Evolutionary conservation across 2,888 invertebrate genomes (phyloP), one percentile per base, ranked within the genome.

Genomic region (Eumacrocentrus americanus): DNA sequence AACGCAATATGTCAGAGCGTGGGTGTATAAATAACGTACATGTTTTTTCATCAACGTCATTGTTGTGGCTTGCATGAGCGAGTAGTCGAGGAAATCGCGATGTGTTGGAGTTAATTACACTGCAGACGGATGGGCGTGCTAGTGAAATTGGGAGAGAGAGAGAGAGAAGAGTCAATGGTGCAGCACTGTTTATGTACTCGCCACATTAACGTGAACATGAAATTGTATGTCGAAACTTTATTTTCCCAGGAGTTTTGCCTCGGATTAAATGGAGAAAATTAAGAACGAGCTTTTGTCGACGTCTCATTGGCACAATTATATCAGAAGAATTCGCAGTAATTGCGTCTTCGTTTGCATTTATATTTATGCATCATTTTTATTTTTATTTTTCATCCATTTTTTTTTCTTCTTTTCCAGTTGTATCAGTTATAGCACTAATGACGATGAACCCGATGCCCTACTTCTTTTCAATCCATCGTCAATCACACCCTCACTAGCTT

Each of bases 61-160:
- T 25, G 25, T 25, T 46, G 23, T 12, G 46, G 25, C 23, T 46
- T 16, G 16, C 35, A 47, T 23, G n/a, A 18, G 34, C 20, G 1
- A 22, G n/a, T 40, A 22, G 11, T 7, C 29, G 20, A 14, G 37
- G n/a, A n/a, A n/a, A n/a, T n/a, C n/a, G n/a, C 51, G 50, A 61
- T 56, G 51, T 62, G 40, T 48, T 35, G 57, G 57, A 57, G 64
- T 64, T 66, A 62, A 66, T 64, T 66, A 61, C 60, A 61, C 46
- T 53, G 61, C 62, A 40, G 62, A 40, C n/a, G 46, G 3, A 58
- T 51, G 60, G 16, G 35, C 23, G 35, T 47, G 37, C 34, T 18
- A 34, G 34, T 34, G 18, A 44, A 54, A 54, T 54, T 42, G n/a
- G 18, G 11, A 7, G 42, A 7, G 20, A 11, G 42, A 9, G 20